Conservation (phyloP, 1,140 invertebrate species). For the Pissodes strobi region DNA sequence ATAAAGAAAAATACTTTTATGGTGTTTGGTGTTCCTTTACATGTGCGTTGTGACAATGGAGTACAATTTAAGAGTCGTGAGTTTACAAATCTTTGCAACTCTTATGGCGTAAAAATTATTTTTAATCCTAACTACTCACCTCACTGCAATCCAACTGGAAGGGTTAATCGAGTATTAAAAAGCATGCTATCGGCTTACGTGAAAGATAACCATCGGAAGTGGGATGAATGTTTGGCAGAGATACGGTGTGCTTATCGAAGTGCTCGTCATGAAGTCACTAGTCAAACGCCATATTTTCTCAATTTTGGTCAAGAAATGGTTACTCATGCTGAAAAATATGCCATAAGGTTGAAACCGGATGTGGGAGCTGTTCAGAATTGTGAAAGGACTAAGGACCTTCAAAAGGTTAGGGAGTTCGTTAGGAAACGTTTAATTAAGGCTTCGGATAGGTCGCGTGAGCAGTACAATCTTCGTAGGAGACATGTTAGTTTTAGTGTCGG, state of each 20-base stretch:
- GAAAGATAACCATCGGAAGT: slow-evolving; percentile 45
- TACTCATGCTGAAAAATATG: slow-evolving; percentile 1
- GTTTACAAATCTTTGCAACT: slow-evolving; percentile 11
- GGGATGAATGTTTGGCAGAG: slow-evolving; percentile 46
- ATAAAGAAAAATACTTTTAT: slow-evolving; percentile 24
- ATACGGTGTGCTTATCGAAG: slow-evolving; percentile 46
- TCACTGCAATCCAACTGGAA: slow-evolving; percentile 39
- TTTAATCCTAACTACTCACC: slow-evolving; percentile 32
- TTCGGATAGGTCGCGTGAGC: neutral
- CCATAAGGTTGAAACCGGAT: neutral
- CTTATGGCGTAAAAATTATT: slow-evolving; percentile 9
- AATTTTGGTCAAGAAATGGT: slow-evolving; percentile 39
- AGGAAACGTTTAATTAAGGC: neutral
- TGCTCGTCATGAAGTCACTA: slow-evolving; percentile 42
- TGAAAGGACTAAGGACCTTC: neutral
- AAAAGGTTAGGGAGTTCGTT: neutral
- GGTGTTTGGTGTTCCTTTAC: slow-evolving; percentile 20
- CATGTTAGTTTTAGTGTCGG: too few species aligned
- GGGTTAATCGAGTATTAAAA: slow-evolving; percentile 47
- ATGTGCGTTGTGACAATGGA: slow-evolving; percentile 30
- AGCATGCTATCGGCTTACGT: slow-evolving; percentile 46
- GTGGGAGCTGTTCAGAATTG: neutral
- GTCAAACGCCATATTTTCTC: slow-evolving; percentile 43
- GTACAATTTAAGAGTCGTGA: slow-evolving; percentile 24
- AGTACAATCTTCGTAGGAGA: too few species aligned